Conservation (phyloP, 1,140 invertebrate species). For the Anastrepha obliqua region DNA sequence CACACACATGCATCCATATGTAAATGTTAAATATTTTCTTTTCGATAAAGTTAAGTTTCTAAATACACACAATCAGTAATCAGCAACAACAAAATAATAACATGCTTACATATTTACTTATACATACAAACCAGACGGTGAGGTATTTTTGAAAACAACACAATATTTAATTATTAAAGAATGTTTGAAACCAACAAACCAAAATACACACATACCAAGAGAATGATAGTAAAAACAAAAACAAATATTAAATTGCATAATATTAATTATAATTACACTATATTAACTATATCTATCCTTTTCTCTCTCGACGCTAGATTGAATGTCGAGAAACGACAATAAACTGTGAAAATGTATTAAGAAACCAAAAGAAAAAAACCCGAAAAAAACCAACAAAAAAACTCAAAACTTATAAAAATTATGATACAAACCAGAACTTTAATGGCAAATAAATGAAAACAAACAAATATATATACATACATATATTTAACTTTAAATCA, state of each 20-base stretch:
- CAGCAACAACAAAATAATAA: too few species aligned
- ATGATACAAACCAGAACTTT: constrained; percentile 33
- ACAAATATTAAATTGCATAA: constrained; percentile 25
- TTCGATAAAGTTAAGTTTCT: too few species aligned
- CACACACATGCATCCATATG: neutral
- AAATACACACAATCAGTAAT: too few species aligned
- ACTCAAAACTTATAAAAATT: constrained; percentile 58
- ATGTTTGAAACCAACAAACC: constrained; percentile 36
- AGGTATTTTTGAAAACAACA: neutral
- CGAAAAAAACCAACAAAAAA: constrained; percentile 53
- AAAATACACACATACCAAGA: constrained; percentile 38
- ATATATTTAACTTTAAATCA: constrained; percentile 39
- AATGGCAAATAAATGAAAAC: constrained; percentile 24
- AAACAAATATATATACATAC: constrained; percentile 52
- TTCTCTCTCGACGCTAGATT: constrained; percentile 74
- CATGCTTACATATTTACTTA: neutral
- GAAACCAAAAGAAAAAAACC: constrained; percentile 60
- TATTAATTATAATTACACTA: constrained; percentile 51
- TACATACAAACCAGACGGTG: neutral
- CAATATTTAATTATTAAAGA: neutral
- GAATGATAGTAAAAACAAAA: constrained; percentile 16
- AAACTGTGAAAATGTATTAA: constrained; percentile 75
- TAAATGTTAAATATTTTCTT: neutral
- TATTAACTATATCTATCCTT: constrained; percentile 59
- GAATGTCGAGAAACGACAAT: constrained; percentile 75